Evolutionary conservation across 2,888 invertebrate genomes (phyloP), one percentile per base, ranked within the genome.

Genomic region (Aethes cnicana): DNA sequence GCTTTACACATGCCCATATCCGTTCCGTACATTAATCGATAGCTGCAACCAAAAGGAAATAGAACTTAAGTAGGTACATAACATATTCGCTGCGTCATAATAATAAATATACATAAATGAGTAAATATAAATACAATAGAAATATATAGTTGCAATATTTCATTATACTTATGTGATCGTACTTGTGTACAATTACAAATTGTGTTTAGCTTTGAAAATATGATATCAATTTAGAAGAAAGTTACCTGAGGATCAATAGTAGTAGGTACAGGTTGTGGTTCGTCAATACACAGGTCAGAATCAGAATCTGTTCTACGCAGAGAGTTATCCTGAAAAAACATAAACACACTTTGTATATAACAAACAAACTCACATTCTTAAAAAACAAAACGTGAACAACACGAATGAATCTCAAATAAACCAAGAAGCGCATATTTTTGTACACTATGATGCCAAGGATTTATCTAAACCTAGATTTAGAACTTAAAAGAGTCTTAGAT

Each of bases 231-330:
- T 25, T 36, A 42, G 37, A 37, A 20, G 47, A 48, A 57, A 47
- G 59, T 66, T 77, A 89, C 89, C 87, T 89, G 89, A 37, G 88
- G 88, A 57, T 89, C 89, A 56, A 88, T 87, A 59, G 70, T 84
- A 7, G 84, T 72, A 16, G 89, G 88, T 36, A 78, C 72, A 7
- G 81, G 69, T 53, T 81, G 84, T 26, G 77, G 77, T 53, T 96
- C 96, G 70, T 95, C 95, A 66, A 96, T 93, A 81, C 96, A 96
- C 59, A 97, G 91, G 81, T 97, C 97, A n/a, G 96, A 96, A 84
- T 97, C 97, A 2, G 96, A 96, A 81, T 97, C 97, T 36, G 93
- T 91, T 70, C 93, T 92, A 65, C 93, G 91, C 54, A 92, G 90
- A 59, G 90, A 87, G 64, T 91, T 92, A 70, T 94, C 94, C 95